These are phyloP conservation scores for Musca vetustissima DNA, from an alignment of 1,140 invertebrate genomes.

Conservation along the genomic window DNA sequence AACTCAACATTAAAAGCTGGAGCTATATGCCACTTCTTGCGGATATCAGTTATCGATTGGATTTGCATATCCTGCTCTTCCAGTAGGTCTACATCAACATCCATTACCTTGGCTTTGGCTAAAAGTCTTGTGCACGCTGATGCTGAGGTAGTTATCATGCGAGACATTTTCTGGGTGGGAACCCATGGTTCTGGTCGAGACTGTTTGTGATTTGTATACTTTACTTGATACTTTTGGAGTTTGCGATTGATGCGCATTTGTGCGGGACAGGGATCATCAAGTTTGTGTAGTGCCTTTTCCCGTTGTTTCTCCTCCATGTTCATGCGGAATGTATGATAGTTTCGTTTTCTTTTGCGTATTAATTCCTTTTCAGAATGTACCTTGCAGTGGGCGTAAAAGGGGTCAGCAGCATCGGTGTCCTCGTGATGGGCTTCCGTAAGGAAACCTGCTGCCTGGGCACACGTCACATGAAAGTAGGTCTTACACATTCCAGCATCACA, in stretches of 20 bases:
- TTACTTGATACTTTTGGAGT: conserved; percentile 73
- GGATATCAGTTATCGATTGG: conserved; percentile 77
- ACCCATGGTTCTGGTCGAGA: conserved; percentile 83
- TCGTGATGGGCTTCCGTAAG: conserved; percentile 91
- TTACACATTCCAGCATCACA: conserved; percentile 98
- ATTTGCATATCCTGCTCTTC: conserved; percentile 81
- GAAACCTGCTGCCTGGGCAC: conserved; percentile 90
- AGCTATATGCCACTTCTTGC: conserved; percentile 91
- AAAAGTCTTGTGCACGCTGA: conserved; percentile 82
- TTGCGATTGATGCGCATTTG: conserved; percentile 77
- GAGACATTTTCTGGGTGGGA: conserved; percentile 91
- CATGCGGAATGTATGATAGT: conserved; percentile 86
- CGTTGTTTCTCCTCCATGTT: conserved; percentile 62
- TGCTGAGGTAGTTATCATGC: conserved; percentile 86
- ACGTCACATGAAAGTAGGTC: conserved; percentile 97
- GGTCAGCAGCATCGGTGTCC: conserved; percentile 92
- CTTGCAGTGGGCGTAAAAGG: conserved; percentile 96
- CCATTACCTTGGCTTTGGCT: conserved; percentile 88
- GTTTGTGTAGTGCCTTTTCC: conserved; percentile 54
- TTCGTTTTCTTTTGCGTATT: conserved; percentile 77
- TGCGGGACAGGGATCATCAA: conserved; percentile 60
- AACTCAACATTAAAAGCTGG: conserved; percentile 93
- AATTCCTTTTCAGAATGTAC: conserved; percentile 84
- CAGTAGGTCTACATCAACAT: conserved; percentile 74
- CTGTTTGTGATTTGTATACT: conserved; percentile 74